Percentiles rank a stretch among this genome's conserved stretches.
phyloP scores from a whole-genome alignment of 2,797 vertebrate genomes.

The Mormyrus proboscirostris region DNA sequence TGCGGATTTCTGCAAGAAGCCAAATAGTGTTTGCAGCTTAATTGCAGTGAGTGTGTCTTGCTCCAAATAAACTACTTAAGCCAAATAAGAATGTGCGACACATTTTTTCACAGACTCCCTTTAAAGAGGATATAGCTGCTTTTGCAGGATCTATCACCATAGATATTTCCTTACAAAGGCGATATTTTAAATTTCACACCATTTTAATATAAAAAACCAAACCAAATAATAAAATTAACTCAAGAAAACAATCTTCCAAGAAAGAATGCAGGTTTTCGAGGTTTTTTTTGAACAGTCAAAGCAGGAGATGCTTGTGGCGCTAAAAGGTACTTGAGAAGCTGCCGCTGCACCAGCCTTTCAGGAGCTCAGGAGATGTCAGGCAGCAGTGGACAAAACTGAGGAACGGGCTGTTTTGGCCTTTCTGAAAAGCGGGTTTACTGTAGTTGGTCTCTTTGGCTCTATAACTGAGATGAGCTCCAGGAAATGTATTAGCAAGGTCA shows the following conservation, averaged over 20 bases:
- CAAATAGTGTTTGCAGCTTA: background rate
- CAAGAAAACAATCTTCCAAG: background rate
- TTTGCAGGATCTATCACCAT: conserved; percentile 4
- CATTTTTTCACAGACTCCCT: background rate
- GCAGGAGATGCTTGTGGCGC: background rate
- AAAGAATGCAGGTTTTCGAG: background rate
- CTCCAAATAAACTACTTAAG: background rate
- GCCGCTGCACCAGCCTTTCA: background rate
- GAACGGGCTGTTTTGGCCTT: background rate
- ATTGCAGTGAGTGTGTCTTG: background rate
- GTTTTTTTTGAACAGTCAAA: background rate
- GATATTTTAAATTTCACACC: conserved; percentile 10
- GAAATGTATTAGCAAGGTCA: background rate
- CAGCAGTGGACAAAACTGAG: background rate
- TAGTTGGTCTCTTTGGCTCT: background rate
- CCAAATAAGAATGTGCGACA: background rate
- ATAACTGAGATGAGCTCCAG: background rate
- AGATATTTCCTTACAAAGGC: background rate
- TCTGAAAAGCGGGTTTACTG: background rate
- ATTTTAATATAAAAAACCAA: background rate
- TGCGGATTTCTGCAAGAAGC: background rate
- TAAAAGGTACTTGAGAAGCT: background rate
- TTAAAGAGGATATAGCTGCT: background rate
- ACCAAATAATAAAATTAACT: conserved; percentile 2
- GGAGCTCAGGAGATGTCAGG: background rate